Evolutionary conservation across 2,113 vertebrate genomes (phyloP), one percentile per base, ranked within the genome.

Genomic region (Xiphias gladius): DNA sequence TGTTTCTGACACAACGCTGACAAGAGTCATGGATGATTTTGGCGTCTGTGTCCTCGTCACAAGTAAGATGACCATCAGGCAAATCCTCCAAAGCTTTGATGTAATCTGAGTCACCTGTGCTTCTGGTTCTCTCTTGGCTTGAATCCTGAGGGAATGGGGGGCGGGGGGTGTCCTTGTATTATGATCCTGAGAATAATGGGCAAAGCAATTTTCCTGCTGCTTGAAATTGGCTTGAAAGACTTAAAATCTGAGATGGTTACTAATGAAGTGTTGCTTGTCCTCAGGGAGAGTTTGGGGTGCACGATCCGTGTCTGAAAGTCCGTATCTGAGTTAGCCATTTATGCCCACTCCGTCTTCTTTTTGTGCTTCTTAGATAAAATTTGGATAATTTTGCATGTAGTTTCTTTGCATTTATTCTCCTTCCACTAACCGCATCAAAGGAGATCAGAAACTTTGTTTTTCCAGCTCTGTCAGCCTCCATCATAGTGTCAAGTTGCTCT

Each of bases 401-500:
- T 26, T 66, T 46, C 28, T 24, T 32, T 41, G n/a, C 61, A 10
- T 71, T 78, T 1, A 1, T 63, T 71, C 39, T 64, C 32, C 24
- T 52, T 30, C 48, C 39, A 28, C 68, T 68, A 50, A 71, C 64
- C 26, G 10, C 52, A 73, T 85, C 63, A n/a, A 19, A 54, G 4
- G 12, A n/a, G 62, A 80, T 67, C 63, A 76, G 55, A 88, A 43
- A 63, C 83, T 52, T 39, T 83, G 64, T 89, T 86, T 84, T 82
- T 67, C 74, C 58, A 62, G 73, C 79, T 86, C 71, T 69, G 20
- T 62, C 41, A 11, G 37, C 61, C 14, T 89, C 71, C 54, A 11
- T 80, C 41, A 0, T 57, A 39, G 76, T 78, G 35, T 92, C 86
- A 58, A 48, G 80, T 94, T 86, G 43, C 88, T 54, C 70, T 66